Percentiles rank a stretch among this genome's conserved stretches.
Evolutionary conservation across 2,797 vertebrate species (phyloP).

Genomic region (Acipenser oxyrinchus): DNA sequence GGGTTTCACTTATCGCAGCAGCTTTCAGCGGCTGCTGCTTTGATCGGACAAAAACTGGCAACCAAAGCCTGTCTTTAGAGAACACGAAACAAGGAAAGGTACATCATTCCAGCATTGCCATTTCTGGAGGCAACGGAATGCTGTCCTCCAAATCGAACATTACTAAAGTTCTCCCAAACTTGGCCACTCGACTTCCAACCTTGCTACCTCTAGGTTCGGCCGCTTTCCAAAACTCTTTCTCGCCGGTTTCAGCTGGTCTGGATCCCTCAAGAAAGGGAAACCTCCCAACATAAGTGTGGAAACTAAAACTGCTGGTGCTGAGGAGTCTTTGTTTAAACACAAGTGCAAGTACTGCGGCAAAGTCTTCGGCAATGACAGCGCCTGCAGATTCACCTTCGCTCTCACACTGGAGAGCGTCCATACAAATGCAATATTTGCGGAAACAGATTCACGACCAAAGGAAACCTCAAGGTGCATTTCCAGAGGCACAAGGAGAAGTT

Average conservation of each 20-base stretch:
- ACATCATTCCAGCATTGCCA: constrained; percentile 62
- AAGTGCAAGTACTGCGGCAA: constrained; percentile 96
- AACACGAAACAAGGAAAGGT: constrained; percentile 83
- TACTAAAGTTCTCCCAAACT: constrained; percentile 59
- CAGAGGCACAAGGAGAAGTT: constrained; percentile 92
- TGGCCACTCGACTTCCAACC: constrained; percentile 65
- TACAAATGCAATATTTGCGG: constrained; percentile 96
- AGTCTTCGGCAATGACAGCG: constrained; percentile 92
- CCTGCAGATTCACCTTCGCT: constrained; percentile 95
- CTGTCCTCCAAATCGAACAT: constrained; percentile 67
- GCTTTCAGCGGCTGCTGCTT: constrained; percentile 84
- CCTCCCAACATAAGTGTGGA: constrained; percentile 60
- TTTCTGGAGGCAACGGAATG: constrained; percentile 53
- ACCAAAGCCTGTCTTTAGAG: constrained; percentile 78
- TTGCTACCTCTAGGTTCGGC: constrained; percentile 69
- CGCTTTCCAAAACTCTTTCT: constrained; percentile 71
- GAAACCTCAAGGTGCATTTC: constrained; percentile 98
- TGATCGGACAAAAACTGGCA: constrained; percentile 88
- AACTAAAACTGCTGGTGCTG: constrained; percentile 47
- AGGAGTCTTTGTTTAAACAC: constrained; percentile 76
- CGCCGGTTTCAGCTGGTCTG: constrained; percentile 48
- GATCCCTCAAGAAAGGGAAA: constrained; percentile 85
- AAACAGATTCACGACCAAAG: constrained; percentile 97
- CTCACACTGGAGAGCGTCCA: constrained; percentile 92
- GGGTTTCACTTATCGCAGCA: constrained; percentile 90